These are phyloP conservation scores for Epizoanthus scotinus DNA, from an alignment of 92 coral and sea anemone genomes.

Conservation along the genomic window DNA sequence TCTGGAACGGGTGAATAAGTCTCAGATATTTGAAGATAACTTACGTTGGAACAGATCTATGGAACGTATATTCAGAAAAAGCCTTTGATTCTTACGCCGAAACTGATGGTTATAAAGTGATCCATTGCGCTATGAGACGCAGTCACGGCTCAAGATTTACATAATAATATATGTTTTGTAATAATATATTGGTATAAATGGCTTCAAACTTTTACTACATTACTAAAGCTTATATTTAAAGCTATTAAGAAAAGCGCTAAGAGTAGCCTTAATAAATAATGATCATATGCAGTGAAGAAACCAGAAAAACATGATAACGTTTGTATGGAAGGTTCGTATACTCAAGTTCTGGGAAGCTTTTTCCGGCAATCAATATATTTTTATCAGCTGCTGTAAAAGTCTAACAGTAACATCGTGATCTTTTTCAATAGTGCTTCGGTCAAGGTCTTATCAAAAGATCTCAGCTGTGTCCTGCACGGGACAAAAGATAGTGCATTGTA, in stretches of 20 bases:
- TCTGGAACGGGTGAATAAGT: neutral
- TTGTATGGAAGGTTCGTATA: neutral
- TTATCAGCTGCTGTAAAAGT: neutral
- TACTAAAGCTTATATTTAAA: too few relatives aligned
- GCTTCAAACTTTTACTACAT: too few relatives aligned
- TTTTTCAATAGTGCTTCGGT: neutral
- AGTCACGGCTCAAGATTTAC: too few relatives aligned
- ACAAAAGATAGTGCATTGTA: constrained; percentile 1
- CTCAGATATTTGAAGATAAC: neutral
- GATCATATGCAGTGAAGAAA: too few relatives aligned
- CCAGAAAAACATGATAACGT: neutral
- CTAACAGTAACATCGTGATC: too few relatives aligned
- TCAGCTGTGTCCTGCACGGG: constrained; percentile 40
- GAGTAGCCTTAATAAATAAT: too few relatives aligned
- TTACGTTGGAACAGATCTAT: neutral
- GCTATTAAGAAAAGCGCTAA: too few relatives aligned
- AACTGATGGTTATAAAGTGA: too few relatives aligned
- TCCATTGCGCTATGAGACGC: too few relatives aligned
- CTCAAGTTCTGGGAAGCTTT: neutral
- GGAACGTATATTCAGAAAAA: neutral
- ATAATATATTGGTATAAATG: too few relatives aligned
- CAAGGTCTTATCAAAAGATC: constrained; percentile 29
- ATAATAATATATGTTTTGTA: too few relatives aligned
- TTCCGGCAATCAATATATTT: neutral
- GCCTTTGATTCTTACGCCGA: neutral